Evolutionary conservation across 2,888 invertebrate genomes (phyloP).

Genomic region (Conops quadrifasciatus): DNA sequence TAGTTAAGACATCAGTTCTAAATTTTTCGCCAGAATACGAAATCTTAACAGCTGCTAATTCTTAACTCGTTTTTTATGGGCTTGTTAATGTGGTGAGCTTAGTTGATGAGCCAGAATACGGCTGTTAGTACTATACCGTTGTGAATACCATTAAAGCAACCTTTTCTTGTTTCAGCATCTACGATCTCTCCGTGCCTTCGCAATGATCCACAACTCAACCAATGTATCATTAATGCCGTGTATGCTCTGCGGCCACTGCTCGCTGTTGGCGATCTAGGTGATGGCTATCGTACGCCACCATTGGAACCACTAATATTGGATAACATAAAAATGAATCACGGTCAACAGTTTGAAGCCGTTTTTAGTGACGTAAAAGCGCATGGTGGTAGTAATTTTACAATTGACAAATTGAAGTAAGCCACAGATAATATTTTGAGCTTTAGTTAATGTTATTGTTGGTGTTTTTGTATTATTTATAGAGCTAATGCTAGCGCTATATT

Average conservation of each 20-base stretch:
- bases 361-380: slow-evolving; percentile 59
- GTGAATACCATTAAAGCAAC: too few relatives aligned
- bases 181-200: slow-evolving; percentile 62
- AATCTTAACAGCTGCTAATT: too few relatives aligned
- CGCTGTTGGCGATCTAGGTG: slow-evolving; percentile 61
- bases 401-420: slow-evolving; percentile 61
- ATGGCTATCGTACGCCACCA: slow-evolving; percentile 60
- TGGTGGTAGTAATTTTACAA: slow-evolving; percentile 64
- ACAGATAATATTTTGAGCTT: neutral
- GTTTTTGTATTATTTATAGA: slow-evolving; percentile 45
- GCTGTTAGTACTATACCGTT: too few relatives aligned
- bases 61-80: too few relatives aligned
- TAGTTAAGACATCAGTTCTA: too few relatives aligned
- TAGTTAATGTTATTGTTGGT: slow-evolving; percentile 8
- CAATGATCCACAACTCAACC: slow-evolving; percentile 59
- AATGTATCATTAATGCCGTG: slow-evolving; percentile 61
- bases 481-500: slow-evolving; percentile 58
- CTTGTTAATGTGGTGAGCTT: too few relatives aligned
- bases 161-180: slow-evolving; percentile 48
- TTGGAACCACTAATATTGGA: slow-evolving; percentile 61
- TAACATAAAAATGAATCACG: slow-evolving; percentile 60
- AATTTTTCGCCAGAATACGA: too few relatives aligned
- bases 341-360: slow-evolving; percentile 60
- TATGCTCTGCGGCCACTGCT: slow-evolving; percentile 58
- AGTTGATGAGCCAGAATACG: too few relatives aligned